Evolutionary conservation across 2,888 invertebrate species (phyloP), one percentile per base, ranked within the genome.

Genomic region (Carcina quercana): DNA sequence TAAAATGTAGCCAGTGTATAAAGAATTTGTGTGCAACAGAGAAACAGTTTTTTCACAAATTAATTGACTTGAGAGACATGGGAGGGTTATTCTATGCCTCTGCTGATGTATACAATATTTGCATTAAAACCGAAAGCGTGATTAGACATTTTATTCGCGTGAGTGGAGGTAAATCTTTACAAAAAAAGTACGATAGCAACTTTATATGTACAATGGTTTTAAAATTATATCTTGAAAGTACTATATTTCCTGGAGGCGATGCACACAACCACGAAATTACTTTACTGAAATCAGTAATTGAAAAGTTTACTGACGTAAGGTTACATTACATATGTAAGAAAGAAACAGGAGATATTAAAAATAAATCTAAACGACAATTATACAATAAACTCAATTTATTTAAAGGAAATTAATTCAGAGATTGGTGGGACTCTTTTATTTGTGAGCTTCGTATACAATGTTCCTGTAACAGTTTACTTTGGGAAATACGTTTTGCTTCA

Each of bases 331-430:
- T 20, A 13, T 8, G 19, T 8, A 29, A 29, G 17, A 13, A 20
- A 20, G 13, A 13, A 25, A 25, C 13, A 3, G 14, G 6, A 13
- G 13, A 13, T 8, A 25, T 5, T 5, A 31, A 25, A 25, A 17
- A 31, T 11, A 8, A 3, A 31, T 31, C 31, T 11, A 31, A 31
- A 25, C 11, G 31, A 25, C 24, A 15, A 5, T 17, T 31, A 17
- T 31, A 25, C 10, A 31, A 31, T 25, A 25, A 31, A 31, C 19
- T 31, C 8, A 31, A 25, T 31, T 25, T 31, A 15, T 31, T 31
- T 25, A 20, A 31, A 12, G 31, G 31, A 15, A 30, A 22, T 15
- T 30, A 15, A 24, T 15, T 17, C n/a, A n/a, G n/a, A n/a, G n/a
- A n/a, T n/a, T n/a, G n/a, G n/a, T n/a, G n/a, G n/a, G n/a, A n/a